Base-by-base conservation (phyloP, 2,888 invertebrate genomes). In the Galerucella calmariensis region DNA sequence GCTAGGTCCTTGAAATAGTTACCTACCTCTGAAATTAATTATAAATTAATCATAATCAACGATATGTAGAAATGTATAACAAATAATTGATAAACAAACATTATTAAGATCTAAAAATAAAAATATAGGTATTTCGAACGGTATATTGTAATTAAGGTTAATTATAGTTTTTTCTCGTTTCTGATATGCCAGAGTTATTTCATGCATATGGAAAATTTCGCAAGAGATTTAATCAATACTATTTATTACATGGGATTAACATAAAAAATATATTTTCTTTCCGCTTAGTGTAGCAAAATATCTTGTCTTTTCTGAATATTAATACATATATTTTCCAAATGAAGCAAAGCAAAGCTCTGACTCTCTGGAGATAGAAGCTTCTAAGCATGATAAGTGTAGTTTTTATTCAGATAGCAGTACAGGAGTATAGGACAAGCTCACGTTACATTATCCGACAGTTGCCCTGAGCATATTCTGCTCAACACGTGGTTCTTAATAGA, bases 1-100 rank as follows among this genome's bases (percentile, higher is more conserved):
- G n/a, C 41, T 69, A 46, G 56, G 20, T 27, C 69, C 59, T 69
- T 69, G 69, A 48, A 69, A 61, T 69, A 69, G 24, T 59, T 69
- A 69, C 69, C 69, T 69, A 46, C 61, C 69, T 14, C 20, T 20
- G 20, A 20, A 69, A 69, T 59, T 46, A 69, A 61, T 69, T 12
- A 59, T 6, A 53, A 56, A 6, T 20, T 56, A 20, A 56, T 56
- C 10, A 20, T 56, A 56, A 56, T 56, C 20, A 56, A 10, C 16
- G 56, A 67, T 4, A 69, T 61, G 59, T 46, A 14, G 69, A 41
- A 61, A 69, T 46, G 14, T 41, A 11, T 24, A 41, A 69, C 56
- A 44, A 69, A 24, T 46, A 63, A 63, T 63, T 35, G 11, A 63
- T 14, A 63, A 63, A 63, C 63, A 63, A 63, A 46, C 63, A 58